Percentiles rank a stretch among this genome's conserved stretches.
Evolutionary conservation across 1,140 invertebrate genomes (phyloP).

Genomic region (Drosophila ironensis): DNA sequence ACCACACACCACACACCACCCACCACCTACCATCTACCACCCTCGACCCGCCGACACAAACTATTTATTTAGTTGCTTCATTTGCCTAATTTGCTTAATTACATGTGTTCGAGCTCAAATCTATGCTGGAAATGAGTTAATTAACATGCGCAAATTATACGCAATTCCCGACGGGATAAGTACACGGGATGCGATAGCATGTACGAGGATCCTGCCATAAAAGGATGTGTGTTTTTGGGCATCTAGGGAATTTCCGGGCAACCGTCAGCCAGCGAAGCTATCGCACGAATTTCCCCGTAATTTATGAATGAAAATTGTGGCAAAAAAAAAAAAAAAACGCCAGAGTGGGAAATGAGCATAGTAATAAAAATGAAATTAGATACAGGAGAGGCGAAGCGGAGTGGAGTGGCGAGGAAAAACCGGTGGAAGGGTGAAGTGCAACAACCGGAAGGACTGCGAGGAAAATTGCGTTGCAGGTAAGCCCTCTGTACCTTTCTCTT

Average conservation of each 20-base stretch:
- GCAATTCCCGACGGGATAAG: slow-evolving; percentile 56
- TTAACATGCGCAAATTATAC: slow-evolving; percentile 71
- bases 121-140: slow-evolving; percentile 59
- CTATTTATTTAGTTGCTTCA: slow-evolving; percentile 66
- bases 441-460: slow-evolving; percentile 64
- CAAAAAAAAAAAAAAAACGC: slow-evolving; percentile 1
- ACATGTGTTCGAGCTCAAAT: slow-evolving; percentile 51
- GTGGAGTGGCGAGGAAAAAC: not conserved
- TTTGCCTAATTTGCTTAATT: slow-evolving; percentile 74
- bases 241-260: slow-evolving; percentile 7
- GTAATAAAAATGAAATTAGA: slow-evolving; percentile 44
- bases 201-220: not conserved
- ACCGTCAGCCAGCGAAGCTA: too few relatives aligned
- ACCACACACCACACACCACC: not conserved
- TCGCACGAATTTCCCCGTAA: slow-evolving; percentile 55
- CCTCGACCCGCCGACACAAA: not conserved
- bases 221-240: not conserved
- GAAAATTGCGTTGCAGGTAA: slow-evolving; percentile 47
- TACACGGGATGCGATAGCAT: slow-evolving; percentile 4
- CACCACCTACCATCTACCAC: not conserved
- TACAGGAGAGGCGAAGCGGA: not conserved
- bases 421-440: slow-evolving; percentile 29
- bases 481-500: not conserved
- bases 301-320: slow-evolving; percentile 67
- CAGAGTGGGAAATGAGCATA: slow-evolving; percentile 23